Evolutionary conservation across 2,797 vertebrate genomes (phyloP), one percentile per base, ranked within the genome.

Genomic region (Scleropages formosus): DNA sequence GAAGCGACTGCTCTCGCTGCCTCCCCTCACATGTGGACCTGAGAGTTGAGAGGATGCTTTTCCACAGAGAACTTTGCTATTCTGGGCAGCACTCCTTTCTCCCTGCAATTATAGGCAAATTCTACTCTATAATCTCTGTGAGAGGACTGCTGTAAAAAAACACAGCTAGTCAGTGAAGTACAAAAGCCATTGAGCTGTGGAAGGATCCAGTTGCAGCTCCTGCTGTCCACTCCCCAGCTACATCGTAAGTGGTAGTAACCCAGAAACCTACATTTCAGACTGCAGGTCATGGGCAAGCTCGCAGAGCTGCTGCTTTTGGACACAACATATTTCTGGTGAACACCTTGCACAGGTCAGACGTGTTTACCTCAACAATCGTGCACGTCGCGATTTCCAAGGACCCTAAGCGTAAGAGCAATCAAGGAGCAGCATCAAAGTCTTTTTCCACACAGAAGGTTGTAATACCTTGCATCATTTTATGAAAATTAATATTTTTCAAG

Each of bases 51-150:
- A 22, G n/a, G 15, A 47, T 15, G 18, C 46, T 69, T 53, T 44
- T 69, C 44, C 46, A 24, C 47, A 51, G 20, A 69, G 46, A 44
- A 49, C 46, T 26, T 13, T 24, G 66, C 24, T 44, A 69, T 47
- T 69, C 31, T 39, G 31, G 39, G 31, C 66, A 69, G 47, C 7
- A 16, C 4, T 20, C 22, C 8, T 67, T 22, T 39, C n/a, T 47
- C 49, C 20, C n/a, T 49, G 39, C 46, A 68, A 68, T 68, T 49
- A 49, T 69, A 69, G 66, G n/a, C 51, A 44, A 47, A 69, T 69
- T 69, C 47, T 51, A 46, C 46, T 44, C 47, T 47, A 16, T 27
- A 47, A 69, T 20, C 47, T 15, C 4, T 53, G 10, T 56, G 24
- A 71, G 44, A 71, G 13, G 49, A 71, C 3, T 12, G 18, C 22